These are phyloP conservation scores for Lordiphosa collinella DNA, from an alignment of 1,140 invertebrate species.

Conservation along the genomic window DNA sequence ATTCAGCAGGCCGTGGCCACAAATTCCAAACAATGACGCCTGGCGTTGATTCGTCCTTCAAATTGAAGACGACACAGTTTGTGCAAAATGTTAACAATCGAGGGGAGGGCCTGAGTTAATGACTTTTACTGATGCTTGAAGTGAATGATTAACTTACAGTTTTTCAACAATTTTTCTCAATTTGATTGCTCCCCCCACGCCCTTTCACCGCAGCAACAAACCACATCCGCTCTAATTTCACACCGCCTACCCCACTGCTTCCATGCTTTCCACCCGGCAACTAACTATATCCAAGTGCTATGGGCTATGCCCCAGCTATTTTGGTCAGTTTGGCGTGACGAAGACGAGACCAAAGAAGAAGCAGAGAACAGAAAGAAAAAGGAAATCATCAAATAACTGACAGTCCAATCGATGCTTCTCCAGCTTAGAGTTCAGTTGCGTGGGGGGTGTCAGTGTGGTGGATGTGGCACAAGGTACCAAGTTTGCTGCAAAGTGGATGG, in stretches of 20 bases:
- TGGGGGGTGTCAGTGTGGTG: not conserved
- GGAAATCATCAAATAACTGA: slow-evolving; percentile 53
- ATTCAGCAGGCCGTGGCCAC: not conserved
- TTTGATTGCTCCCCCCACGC: slow-evolving; percentile 8
- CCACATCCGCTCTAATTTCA: slow-evolving; percentile 34
- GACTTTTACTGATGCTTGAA: no score
- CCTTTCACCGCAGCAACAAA: slow-evolving; percentile 1
- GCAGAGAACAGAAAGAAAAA: slow-evolving; percentile 16
- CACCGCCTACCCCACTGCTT: not conserved
- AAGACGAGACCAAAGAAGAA: slow-evolving; percentile 9
- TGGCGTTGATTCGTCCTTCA: slow-evolving; percentile 4
- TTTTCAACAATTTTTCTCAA: not conserved
- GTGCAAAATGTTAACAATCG: slow-evolving; percentile 4
- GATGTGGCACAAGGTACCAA: no score
- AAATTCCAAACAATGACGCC: slow-evolving; percentile 17
- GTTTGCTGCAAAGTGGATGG: not conserved
- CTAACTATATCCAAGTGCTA: not conserved
- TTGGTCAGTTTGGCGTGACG: slow-evolving; percentile 42
- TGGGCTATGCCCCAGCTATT: slow-evolving; percentile 28
- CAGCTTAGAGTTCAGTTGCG: slow-evolving; percentile 14
- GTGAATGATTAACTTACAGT: not conserved
- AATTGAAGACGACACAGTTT: slow-evolving; percentile 27
- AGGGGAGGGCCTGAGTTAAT: no score
- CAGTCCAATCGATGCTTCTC: slow-evolving; percentile 40
- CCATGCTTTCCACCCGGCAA: not conserved